These are phyloP conservation scores for Motacilla alba DNA, from an alignment of 2,113 vertebrate genomes.

Conservation along the genomic window DNA sequence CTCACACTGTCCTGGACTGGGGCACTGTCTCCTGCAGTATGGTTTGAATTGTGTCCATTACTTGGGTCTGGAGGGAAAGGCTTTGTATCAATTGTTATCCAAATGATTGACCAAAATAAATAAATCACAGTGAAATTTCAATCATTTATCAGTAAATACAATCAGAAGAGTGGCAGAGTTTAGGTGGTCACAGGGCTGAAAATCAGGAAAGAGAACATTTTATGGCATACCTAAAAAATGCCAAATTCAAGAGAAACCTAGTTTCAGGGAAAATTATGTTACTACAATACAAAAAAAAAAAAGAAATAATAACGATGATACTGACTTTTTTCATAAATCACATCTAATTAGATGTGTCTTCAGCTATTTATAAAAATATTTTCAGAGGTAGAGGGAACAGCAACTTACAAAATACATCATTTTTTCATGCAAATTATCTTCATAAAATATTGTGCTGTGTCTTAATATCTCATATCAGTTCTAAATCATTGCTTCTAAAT, in stretches of 20 bases:
- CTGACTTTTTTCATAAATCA: neutral
- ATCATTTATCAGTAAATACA: neutral
- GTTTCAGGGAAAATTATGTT: neutral
- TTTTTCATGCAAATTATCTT: neutral
- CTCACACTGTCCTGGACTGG: neutral
- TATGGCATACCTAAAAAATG: neutral
- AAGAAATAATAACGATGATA: neutral
- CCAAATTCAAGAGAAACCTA: neutral
- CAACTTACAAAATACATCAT: neutral
- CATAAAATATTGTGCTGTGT: neutral
- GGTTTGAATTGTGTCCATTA: accelerated
- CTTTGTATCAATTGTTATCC: neutral
- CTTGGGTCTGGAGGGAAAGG: neutral
- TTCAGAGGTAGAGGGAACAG: neutral
- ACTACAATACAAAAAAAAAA: neutral
- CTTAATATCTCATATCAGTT: neutral
- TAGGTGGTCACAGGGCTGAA: neutral
- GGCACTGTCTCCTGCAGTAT: neutral
- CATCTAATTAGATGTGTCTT: neutral
- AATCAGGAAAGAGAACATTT: neutral
- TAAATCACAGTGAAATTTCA: neutral
- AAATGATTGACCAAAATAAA: neutral
- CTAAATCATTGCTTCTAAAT: neutral
- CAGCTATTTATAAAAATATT: neutral
- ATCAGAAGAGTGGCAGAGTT: neutral